Base-by-base conservation (phyloP, 1,140 invertebrate species). In the Orius insidiosus region DNA sequence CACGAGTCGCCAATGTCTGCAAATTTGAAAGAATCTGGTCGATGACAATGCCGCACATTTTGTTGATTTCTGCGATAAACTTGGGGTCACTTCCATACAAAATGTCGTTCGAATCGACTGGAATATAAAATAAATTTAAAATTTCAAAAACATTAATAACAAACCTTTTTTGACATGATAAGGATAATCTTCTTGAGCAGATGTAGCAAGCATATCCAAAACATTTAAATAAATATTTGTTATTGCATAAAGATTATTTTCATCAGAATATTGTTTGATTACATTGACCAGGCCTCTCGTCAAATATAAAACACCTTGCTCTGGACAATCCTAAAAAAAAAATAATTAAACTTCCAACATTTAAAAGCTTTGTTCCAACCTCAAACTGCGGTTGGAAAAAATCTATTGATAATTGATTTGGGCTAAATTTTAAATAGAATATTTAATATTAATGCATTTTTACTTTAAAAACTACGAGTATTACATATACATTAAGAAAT, bases 71-170 rank as follows among this genome's bases (percentile, higher is more conserved):
- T 3, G 60, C 61, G 8, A 92, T 64, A 62, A 88, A 95, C 62
- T 89, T 84, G 18, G 75, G 70, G 66, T 94, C 87, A 34, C 75
- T 75, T 1, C 88, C 89, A 62, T 95, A 95, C n/a, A 96, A 63
- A 40, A 76, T 71, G 61, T 96, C 89, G 62, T 96, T 96, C 1
- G 89, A 89, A 59, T 94, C 80, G 43, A 95, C 85, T 87, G 64
- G 52, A 67, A 19, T 18, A 48, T 31, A 10, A 34, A 36, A 2
- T 32, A 45, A 16, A 42, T 40, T 37, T 16, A 3, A 34, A 3
- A 16, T 35, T 14, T 0, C 14, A 19, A 52, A 38, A 8, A 10
- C 7, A 31, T 9, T 16, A 18, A 38, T 39, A 18, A 58, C 47
- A 53, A 64, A 84, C 85, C 77, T 74, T 78, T 72, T 48, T 81